Evolutionary conservation across 2,888 invertebrate species (phyloP).

Genomic region (Callyntrura guangdongensis): DNA sequence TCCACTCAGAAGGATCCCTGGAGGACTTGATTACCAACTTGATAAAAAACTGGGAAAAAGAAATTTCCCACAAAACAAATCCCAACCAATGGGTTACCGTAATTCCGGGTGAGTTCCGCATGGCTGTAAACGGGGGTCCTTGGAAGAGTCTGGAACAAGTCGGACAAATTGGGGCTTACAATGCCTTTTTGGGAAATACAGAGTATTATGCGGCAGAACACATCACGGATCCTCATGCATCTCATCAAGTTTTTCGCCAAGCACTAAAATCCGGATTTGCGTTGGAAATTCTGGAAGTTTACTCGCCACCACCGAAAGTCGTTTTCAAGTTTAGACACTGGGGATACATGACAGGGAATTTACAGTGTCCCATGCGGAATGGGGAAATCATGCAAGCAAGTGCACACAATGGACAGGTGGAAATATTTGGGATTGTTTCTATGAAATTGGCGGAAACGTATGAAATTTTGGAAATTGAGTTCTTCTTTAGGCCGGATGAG

Average conservation of each 20-base stretch:
- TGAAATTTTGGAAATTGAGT: constrained; percentile 67
- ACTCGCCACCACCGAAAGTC: constrained; percentile 85
- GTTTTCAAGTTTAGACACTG: constrained; percentile 85
- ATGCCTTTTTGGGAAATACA: constrained; percentile 84
- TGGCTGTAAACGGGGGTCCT: constrained; percentile 73
- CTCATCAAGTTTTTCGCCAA: constrained; percentile 83
- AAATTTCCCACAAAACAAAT: constrained; percentile 85
- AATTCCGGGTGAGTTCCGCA: constrained; percentile 52
- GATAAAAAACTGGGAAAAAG: constrained; percentile 86
- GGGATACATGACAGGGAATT: constrained; percentile 84
- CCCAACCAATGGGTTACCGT: constrained; percentile 80
- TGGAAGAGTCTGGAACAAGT: constrained; percentile 45
- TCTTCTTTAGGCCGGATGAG: constrained; percentile 76
- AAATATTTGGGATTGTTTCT: constrained; percentile 73
- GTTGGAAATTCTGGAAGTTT: constrained; percentile 80
- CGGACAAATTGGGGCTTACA: constrained; percentile 85
- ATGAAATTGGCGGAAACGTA: constrained; percentile 64
- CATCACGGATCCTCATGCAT: constrained; percentile 82
- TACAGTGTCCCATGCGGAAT: constrained; percentile 79
- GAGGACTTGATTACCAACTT: constrained; percentile 85
- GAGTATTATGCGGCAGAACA: constrained; percentile 84
- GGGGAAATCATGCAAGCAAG: constrained; percentile 54
- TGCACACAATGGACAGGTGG: constrained; percentile 64
- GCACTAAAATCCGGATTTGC: constrained; percentile 80
- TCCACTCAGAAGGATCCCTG: constrained; percentile 85